Evolutionary conservation across 2,113 vertebrate genomes (phyloP), one percentile per base, ranked within the genome.

Genomic region (Cricetomys ansorgei): DNA sequence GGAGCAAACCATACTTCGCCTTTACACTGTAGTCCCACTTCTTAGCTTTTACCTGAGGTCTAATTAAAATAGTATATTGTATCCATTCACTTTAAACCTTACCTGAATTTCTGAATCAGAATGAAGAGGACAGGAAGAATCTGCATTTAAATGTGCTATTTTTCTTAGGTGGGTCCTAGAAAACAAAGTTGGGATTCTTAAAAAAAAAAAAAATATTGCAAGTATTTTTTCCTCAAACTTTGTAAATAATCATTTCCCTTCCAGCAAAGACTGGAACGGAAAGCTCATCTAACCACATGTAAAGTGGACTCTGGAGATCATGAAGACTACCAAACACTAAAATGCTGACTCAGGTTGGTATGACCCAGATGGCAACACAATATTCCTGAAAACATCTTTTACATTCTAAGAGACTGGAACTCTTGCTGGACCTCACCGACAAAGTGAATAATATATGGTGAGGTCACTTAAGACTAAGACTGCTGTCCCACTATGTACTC

Each of bases 21-120:
- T 12, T 1, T 67, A 29, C 72, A 92, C 73, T 84, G 1, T 0
- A 1, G n/a, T 43, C 19, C 48, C 7, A 62, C 25, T 89, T 95
- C 43, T 62, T 95, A 43, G 37, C 73, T 96, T 98, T 96, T 72
- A 88, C 0, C 0, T 92, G 59, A 91, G 81, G 15, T 57, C 57
- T 88, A 95, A 5, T 2, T 2, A 34, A 67, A 77, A 43, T 8
- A n/a, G 9, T 53, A 48, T 65, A 75, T 79, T 76, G 1, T 15
- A 86, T 43, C 2, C 23, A 77, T 43, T 95, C 77, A 92, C 48
- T 89, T 92, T 95, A 88, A 88, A 50, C 80, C 45, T 97, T 98
- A 99, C 99, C 99, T 99, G 99, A 97, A 99, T 98, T 17, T 99
- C 99, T 27, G 99, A 99, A 90, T 99, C 99, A 55, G 99, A 99